Percentiles rank a stretch among this genome's conserved stretches.
phyloP scores from a whole-genome alignment of 2,888 invertebrate species.

The Dryocosmus kuriphilus region DNA sequence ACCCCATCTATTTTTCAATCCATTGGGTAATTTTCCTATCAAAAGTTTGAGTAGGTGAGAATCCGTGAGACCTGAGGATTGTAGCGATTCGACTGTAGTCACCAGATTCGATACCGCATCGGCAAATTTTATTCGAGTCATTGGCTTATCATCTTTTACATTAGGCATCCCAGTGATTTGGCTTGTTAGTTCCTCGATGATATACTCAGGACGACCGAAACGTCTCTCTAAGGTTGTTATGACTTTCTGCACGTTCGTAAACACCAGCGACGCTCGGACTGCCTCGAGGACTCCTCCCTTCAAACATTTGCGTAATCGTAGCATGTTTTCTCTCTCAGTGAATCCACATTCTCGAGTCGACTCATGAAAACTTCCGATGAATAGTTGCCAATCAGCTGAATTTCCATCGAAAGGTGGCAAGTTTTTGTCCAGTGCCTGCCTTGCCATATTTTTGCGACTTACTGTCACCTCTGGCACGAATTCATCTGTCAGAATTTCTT shows the following conservation, averaged over 20 bases:
- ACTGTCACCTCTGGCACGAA: neutral
- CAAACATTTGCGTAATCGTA: neutral
- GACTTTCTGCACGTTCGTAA: neutral
- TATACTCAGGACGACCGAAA: no score
- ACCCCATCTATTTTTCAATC: neutral
- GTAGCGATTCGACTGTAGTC: no score
- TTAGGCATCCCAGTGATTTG: no score
- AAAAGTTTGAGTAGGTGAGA: neutral
- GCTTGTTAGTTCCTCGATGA: no score
- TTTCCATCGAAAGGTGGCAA: neutral
- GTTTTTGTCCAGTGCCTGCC: neutral
- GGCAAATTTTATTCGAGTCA: neutral
- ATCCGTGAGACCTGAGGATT: no score
- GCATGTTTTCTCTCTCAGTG: neutral
- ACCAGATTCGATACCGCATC: neutral
- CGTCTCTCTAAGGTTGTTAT: no score
- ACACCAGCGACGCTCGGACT: neutral
- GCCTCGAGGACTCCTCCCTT: neutral
- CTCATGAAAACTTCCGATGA: neutral
- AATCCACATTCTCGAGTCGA: neutral
- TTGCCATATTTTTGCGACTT: neutral
- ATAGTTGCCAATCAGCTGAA: neutral
- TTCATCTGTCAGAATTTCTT: neutral
- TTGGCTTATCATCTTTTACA: no score
- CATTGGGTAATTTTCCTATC: neutral